These are phyloP conservation scores for Resseliella maxima DNA, from an alignment of 2,888 invertebrate genomes.

Conservation along the genomic window DNA sequence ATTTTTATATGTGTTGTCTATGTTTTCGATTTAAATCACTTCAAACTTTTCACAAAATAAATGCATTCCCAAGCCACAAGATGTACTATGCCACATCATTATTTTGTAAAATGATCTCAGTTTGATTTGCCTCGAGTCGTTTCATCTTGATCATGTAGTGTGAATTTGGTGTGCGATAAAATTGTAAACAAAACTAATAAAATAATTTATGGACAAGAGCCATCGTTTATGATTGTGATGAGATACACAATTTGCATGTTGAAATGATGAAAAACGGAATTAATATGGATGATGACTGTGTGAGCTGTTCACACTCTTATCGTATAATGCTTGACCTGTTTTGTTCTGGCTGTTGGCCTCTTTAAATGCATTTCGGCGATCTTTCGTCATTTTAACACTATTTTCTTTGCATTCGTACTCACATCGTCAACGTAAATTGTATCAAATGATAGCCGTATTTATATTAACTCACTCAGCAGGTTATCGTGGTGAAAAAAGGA, in stretches of 20 bases:
- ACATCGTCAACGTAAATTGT: background rate
- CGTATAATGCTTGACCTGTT: background rate
- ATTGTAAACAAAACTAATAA: conserved; percentile 30
- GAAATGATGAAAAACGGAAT: conserved; percentile 16
- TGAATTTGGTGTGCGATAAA: conserved; percentile 22
- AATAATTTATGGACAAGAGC: background rate
- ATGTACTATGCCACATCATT: background rate
- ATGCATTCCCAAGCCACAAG: background rate
- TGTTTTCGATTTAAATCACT: background rate
- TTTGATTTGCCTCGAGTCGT: background rate
- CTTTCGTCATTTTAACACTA: conserved; percentile 21
- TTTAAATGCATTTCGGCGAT: background rate
- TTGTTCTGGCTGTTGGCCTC: background rate
- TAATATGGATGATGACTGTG: background rate
- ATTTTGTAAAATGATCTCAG: background rate
- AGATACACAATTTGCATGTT: conserved; percentile 4
- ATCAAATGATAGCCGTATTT: background rate
- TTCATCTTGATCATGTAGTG: background rate
- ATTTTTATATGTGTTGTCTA: conserved; percentile 12
- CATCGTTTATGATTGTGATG: background rate
- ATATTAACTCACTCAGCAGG: conserved; percentile 48
- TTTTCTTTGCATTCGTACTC: background rate
- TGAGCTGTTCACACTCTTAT: background rate
- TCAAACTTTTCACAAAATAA: background rate
- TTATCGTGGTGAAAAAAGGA: background rate